Evolutionary conservation across 2,113 vertebrate genomes (phyloP), one percentile per base, ranked within the genome.

Genomic region (Rhinichthys klamathensis): DNA sequence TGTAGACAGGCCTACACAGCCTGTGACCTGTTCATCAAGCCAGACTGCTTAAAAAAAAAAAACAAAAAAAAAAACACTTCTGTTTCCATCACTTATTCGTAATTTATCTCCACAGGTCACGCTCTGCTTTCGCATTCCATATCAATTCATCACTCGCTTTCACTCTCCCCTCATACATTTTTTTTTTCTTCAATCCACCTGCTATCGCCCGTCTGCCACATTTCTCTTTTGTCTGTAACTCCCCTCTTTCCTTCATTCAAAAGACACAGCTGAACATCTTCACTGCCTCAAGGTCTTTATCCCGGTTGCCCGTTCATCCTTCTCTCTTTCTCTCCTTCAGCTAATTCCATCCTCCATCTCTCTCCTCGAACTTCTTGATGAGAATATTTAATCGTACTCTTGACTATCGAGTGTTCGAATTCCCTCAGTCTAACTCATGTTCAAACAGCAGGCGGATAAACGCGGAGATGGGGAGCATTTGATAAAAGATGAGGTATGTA

Each of bases 1-100:
- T 74, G 74, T 38, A 84, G 78, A 78, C 80, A 15, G 32, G 82
- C 44, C 74, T 51, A 79, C 60, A 51, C 82, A 75, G 54, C 12
- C 84, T 30, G 72, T 41, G 75, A 80, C 83, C 86, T 6, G 69
- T 89, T 86, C 75, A 73, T 87, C 85, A 84, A 51, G 60, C 44
- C 38, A 86, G 80, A 85, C 58, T 49, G 73, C 51, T 21, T 32
- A 12, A 46, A 41, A 58, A 38, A 81, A 49, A 49, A 46, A 11
- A 2, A 69, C 54, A 85, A 12, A 46, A 13, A 74, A 75, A 27
- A 70, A 25, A 84, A 9, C n/a, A 54, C 65, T 61, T 38, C 2
- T 30, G 27, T 44, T 46, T 70, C 84, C 82, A 27, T 75, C 54
- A 56, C 54, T 51, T 41, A 41, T 49, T 51, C 32, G 7, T 78